A percentile compares a stretch with the other conserved stretches of the same genome.
phyloP scores from a whole-genome alignment of 2,888 invertebrate species.

The Drosophila monieri region DNA sequence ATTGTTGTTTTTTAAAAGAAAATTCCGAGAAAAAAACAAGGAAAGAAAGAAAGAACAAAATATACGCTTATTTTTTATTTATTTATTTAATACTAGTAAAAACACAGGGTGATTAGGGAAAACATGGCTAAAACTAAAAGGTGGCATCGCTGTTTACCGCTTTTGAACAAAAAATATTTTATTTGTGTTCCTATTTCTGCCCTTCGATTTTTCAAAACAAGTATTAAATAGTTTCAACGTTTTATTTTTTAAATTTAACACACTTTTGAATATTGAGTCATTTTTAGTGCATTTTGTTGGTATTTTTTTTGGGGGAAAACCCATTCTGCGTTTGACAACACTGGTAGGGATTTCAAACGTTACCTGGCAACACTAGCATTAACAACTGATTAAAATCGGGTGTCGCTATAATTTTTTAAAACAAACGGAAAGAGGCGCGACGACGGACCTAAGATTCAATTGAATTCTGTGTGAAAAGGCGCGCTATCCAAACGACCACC shows the following conservation, averaged over 20 bases:
- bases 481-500: neutral
- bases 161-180: too few relatives aligned
- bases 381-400: conserved; percentile 14
- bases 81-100: neutral
- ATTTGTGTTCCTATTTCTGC: too few relatives aligned
- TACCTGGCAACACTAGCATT: neutral
- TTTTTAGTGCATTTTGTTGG: too few relatives aligned
- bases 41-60: neutral
- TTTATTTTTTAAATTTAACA: too few relatives aligned
- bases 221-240: too few relatives aligned
- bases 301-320: neutral
- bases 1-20: too few relatives aligned
- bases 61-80: neutral
- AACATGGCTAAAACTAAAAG: neutral
- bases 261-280: too few relatives aligned
- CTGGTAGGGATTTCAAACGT: neutral
- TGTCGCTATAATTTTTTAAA: neutral
- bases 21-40: too few relatives aligned
- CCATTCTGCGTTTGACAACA: neutral
- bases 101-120: neutral
- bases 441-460: neutral
- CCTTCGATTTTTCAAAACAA: too few relatives aligned
- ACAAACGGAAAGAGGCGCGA: neutral
- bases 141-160: neutral
- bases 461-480: neutral